phyloP scores from a whole-genome alignment of 2,888 invertebrate species.

The Microdon myrmicae region DNA sequence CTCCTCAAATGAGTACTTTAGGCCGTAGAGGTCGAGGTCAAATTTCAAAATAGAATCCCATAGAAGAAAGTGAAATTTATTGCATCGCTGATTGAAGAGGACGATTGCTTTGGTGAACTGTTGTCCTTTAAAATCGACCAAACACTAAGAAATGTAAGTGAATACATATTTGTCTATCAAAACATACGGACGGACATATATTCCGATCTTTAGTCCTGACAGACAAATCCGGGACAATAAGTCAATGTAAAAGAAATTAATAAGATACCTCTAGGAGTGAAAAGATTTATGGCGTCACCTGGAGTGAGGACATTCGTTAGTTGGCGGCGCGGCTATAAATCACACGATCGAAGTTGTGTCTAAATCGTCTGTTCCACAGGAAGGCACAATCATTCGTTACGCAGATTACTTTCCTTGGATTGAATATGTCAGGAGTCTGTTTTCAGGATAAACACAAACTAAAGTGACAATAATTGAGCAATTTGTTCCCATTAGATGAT shows the following conservation, averaged over 20 bases:
- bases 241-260: constrained; percentile 47
- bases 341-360: constrained; percentile 34
- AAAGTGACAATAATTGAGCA: constrained; percentile 49
- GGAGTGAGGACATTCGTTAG: constrained; percentile 47
- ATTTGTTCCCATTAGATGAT: constrained; percentile 45
- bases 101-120: no score
- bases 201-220: constrained; percentile 12
- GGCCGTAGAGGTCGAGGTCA: constrained; percentile 21
- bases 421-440: constrained; percentile 14
- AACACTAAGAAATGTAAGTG: no score
- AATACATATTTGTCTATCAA: constrained; percentile 43
- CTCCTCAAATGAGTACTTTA: constrained; percentile 12
- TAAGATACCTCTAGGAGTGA: constrained; percentile 37
- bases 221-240: constrained; percentile 30
- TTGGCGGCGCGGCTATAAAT: constrained; percentile 27
- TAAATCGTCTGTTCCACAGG: constrained; percentile 1
- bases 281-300: constrained; percentile 46
- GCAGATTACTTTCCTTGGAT: constrained; percentile 41
- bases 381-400: constrained; percentile 35
- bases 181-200: no score
- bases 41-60: constrained; percentile 44
- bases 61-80: constrained; percentile 50
- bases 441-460: constrained; percentile 37
- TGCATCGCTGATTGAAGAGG: constrained; percentile 48
- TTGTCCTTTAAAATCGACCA: no score